Evolutionary conservation across 2,888 invertebrate species (phyloP).

Genomic region (Exocentrus adspersus): DNA sequence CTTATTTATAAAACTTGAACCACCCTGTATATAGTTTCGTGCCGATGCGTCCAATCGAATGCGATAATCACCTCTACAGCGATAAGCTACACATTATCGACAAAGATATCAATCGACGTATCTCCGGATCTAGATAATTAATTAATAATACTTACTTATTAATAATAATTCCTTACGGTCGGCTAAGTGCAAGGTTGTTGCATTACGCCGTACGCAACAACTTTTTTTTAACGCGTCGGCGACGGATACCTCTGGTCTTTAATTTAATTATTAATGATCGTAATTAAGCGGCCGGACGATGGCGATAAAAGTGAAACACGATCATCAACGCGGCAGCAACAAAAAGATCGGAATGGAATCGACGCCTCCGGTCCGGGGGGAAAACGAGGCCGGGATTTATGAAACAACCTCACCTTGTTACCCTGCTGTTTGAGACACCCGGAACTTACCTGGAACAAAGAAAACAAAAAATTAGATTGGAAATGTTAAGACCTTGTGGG

Average conservation of each 20-base stretch:
- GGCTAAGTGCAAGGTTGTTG: background rate
- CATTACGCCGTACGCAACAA: background rate
- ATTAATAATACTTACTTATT: no score
- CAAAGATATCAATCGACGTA: conserved; percentile 9
- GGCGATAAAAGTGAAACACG: no score
- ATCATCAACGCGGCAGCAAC: no score
- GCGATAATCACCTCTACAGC: background rate
- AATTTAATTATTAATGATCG: no score
- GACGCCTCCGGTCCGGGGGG: no score
- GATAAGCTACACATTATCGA: background rate
- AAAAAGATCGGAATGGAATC: no score
- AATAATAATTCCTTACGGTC: background rate
- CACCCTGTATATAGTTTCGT: background rate
- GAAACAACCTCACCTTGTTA: no score
- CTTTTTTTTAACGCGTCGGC: background rate
- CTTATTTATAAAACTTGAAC: no score
- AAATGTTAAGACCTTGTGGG: background rate
- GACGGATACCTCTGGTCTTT: no score
- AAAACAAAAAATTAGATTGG: background rate
- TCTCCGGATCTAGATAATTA: no score
- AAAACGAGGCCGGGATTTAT: background rate
- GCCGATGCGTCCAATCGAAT: background rate
- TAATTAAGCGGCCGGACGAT: no score
- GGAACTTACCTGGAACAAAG: conserved; percentile 7
- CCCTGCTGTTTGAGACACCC: background rate